Conservation (phyloP, 2,797 vertebrate species). For the Acanthornis magna region DNA sequence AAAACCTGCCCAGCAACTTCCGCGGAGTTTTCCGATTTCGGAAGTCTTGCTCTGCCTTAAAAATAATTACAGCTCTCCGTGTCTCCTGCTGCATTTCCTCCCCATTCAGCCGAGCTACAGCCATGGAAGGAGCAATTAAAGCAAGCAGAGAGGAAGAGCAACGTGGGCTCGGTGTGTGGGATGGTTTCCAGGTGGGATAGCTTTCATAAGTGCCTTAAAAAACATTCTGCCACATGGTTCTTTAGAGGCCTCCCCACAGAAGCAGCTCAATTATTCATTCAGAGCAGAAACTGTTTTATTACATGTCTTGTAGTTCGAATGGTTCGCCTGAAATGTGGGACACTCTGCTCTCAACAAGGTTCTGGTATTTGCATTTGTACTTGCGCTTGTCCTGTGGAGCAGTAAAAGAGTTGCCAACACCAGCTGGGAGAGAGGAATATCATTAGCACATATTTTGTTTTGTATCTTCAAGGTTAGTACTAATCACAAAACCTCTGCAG, state of each 20-base stretch:
- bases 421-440: slow-evolving; percentile 71
- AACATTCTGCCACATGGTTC: slow-evolving; percentile 43
- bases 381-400: slow-evolving; percentile 65
- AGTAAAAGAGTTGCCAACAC: slow-evolving; percentile 69
- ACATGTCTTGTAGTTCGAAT: slow-evolving; percentile 55
- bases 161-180: slow-evolving; percentile 43
- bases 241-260: slow-evolving; percentile 63
- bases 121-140: slow-evolving; percentile 61
- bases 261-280: slow-evolving; percentile 73
- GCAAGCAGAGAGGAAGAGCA: slow-evolving; percentile 58
- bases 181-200: slow-evolving; percentile 60
- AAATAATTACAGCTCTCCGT: neutral
- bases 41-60: neutral
- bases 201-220: slow-evolving; percentile 62
- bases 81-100: neutral
- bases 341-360: slow-evolving; percentile 58
- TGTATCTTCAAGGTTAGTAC: slow-evolving; percentile 69
- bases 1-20: neutral
- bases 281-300: slow-evolving; percentile 65
- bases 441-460: slow-evolving; percentile 71
- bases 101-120: neutral
- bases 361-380: slow-evolving; percentile 69
- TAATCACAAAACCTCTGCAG: slow-evolving; percentile 60
- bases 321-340: slow-evolving; percentile 65
- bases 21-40: neutral